Percentiles rank a stretch among this genome's conserved stretches.
These are phyloP conservation scores for Diceros bicornis DNA, from an alignment of 2,797 vertebrate genomes.

Conservation along the genomic window DNA sequence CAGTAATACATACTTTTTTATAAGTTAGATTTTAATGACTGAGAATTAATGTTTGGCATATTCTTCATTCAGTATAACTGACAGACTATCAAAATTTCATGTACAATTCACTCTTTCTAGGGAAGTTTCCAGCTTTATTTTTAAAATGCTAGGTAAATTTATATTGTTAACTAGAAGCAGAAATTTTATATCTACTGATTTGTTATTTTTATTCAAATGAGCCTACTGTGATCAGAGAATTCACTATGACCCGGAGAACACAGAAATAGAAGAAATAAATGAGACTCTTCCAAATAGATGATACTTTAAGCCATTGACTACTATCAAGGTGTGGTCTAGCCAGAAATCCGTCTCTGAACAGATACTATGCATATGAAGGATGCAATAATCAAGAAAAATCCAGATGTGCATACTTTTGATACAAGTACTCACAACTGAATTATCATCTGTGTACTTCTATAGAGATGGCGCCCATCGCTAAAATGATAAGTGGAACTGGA, in stretches of 20 bases:
- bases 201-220: not conserved
- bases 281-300: not conserved
- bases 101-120: not conserved
- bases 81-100: constrained; percentile 27
- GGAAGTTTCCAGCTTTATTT: not conserved
- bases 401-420: not conserved
- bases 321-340: not conserved
- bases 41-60: constrained; percentile 6
- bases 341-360: not conserved
- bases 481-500: not conserved
- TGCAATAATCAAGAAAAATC: not conserved
- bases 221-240: constrained; percentile 15
- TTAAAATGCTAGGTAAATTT: not conserved
- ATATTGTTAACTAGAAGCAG: not conserved
- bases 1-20: not conserved
- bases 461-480: not conserved
- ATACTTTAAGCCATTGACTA: not conserved
- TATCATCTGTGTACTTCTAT: not conserved
- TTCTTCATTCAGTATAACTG: not conserved
- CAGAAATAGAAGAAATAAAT: not conserved
- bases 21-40: constrained; percentile 63
- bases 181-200: not conserved
- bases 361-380: not conserved
- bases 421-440: not conserved
- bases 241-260: not conserved